Base-by-base conservation (phyloP, 2,797 vertebrate species). In the Gallirallus australis region DNA sequence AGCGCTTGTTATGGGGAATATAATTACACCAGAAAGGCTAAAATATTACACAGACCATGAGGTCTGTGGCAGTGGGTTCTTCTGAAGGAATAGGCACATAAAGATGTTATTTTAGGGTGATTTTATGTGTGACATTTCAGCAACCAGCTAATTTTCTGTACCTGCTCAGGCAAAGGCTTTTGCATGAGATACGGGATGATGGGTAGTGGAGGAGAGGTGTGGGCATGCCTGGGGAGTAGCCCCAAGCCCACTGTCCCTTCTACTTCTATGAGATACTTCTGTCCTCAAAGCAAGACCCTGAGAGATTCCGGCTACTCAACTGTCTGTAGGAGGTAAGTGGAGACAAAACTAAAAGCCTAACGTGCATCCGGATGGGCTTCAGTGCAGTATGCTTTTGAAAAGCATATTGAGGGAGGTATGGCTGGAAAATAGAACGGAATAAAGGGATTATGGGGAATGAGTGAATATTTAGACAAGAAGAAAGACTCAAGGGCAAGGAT, bases 391-490 rank as follows among this genome's bases (percentile, higher is more conserved):
- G 3, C 54, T 65, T 90, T 40, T 77, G 53, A 82, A 71, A 82
- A 30, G 77, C 2, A 0, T 79, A 24, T 57, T 48, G 65, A 54
- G 86, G 64, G 68, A 89, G 83, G 60, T 11, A 42, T 16, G 77
- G 70, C 85, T 89, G 82, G 86, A 91, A 95, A 94, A 93, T 47
- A 77, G 87, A 72, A 90, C 1, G 14, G 88, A 93, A 94, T 86
- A 96, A 95, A 93, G 57, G 86, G 86, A 92, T 94, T 94, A 83
- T 15, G 47, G 89, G 47, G 86, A 93, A 93, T 83, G 65, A 90
- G 77, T 24, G 82, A 81, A 69, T 86, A 86, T 86, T 95, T 82
- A 77, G 78, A 77, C 65, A 90, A 93, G 87, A 92, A 81, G 79
- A 95, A 91, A 93, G 84, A 81, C 79, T 94, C 76, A 88, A 75